Evolutionary conservation across 35 echinoderm and acorn worm genomes (phyloP), one percentile per base, ranked within the genome.

Genomic region (Acanthaster planci): DNA sequence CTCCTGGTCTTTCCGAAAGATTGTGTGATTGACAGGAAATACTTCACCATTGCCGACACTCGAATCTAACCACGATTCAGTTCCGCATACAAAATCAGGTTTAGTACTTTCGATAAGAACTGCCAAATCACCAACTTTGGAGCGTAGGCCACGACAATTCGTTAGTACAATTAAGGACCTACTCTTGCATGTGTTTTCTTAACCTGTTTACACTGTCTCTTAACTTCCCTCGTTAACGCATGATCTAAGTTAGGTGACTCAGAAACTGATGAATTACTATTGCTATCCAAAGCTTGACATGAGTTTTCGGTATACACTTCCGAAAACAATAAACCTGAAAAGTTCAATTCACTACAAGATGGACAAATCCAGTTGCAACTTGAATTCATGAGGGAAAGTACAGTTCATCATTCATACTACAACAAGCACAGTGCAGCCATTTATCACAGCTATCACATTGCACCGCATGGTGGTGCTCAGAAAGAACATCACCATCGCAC

Each of bases 391-490:
- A 59, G 80, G 12, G 80, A 2, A 26, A n/a, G 80, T 83, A 83
- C 10, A 37, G 4, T 8, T 32, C 2, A 59, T 83, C 80, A 83
- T 54, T 52, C 55, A 82, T 55, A 27, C 55, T 54, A 34, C 80
- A 82, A 32, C 44, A 82, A 1, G 51, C 80, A 36, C 42, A 54
- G 30, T 82, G 51, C 52, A 82, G 52, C 80, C 44, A 82, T 55
- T 82, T 82, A 34, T 82, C 47, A 29, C 80, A 82, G 18, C 82
- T 84, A 21, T 84, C 82, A 64, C 82, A 84, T 64, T 84, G 82
- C 14, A 76, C 68, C 44, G 64, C 37, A 77, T 77, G 50, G n/a
- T 86, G 67, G 9, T 86, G 3, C 32, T 40, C n/a, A n/a, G n/a
- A 7, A 23, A 78, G 30, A 8, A 78, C 83, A 75, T 85, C 40